Evolutionary conservation across 2,888 invertebrate genomes (phyloP).

Genomic region (Stegana nigrithorax): DNA sequence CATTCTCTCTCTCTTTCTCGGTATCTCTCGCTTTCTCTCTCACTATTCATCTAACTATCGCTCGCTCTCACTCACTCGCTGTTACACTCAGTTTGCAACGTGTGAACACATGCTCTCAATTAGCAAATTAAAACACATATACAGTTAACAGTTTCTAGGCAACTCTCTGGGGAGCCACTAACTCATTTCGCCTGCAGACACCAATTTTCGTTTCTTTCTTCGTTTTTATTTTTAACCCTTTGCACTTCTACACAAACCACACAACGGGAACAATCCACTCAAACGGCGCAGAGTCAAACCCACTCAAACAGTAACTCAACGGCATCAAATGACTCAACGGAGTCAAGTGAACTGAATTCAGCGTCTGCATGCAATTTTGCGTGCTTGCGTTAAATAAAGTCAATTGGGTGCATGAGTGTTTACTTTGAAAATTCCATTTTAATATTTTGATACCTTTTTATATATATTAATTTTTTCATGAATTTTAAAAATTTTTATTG

Average conservation of each 20-base stretch:
- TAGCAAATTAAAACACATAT: slow-evolving; percentile 48
- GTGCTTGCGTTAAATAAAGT: no score
- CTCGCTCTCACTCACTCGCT: slow-evolving; percentile 13
- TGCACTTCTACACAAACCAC: not conserved
- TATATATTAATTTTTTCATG: no score
- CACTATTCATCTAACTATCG: slow-evolving; percentile 18
- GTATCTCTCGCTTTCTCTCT: slow-evolving; percentile 24
- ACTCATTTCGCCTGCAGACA: slow-evolving; percentile 9
- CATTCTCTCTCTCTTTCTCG: not conserved
- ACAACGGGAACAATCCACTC: no score
- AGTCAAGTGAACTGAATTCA: no score
- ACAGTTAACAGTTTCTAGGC: slow-evolving; percentile 12
- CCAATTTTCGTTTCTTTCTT: not conserved
- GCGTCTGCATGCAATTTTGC: no score
- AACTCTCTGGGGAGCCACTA: slow-evolving; percentile 25
- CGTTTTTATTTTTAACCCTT: slow-evolving; percentile 23
- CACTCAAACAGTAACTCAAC: not conserved
- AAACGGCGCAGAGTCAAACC: not conserved
- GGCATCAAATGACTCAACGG: not conserved
- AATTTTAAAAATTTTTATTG: no score
- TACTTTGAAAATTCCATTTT: no score
- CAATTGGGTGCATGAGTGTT: no score
- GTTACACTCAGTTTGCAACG: slow-evolving; percentile 3
- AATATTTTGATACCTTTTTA: no score
- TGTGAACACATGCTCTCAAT: slow-evolving; percentile 47